These are phyloP conservation scores for Haemorhous mexicanus DNA, from an alignment of 2,113 vertebrate species.

Conservation along the genomic window DNA sequence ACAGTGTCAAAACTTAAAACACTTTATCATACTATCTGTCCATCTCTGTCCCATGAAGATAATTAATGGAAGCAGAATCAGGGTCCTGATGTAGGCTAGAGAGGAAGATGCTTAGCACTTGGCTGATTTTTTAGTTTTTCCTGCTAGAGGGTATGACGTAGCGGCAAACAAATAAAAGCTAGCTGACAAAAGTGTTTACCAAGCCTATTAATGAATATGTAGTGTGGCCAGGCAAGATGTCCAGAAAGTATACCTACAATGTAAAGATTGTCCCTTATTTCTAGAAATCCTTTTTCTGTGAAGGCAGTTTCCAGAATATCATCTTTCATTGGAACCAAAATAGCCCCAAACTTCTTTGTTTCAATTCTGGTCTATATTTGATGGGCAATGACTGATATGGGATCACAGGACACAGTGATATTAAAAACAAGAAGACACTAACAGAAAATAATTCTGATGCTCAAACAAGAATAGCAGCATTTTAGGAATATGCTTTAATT, in stretches of 20 bases:
- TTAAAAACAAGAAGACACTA: neutral
- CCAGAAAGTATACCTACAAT: neutral
- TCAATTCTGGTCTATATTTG: neutral
- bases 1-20: neutral
- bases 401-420: neutral
- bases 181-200: neutral
- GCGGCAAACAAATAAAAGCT: neutral
- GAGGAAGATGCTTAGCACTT: neutral
- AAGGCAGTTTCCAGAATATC: neutral
- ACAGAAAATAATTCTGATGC: neutral
- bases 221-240: neutral
- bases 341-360: neutral
- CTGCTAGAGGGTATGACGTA: neutral
- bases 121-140: neutral
- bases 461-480: neutral
- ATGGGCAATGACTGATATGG: neutral
- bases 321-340: neutral
- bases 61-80: neutral
- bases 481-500: neutral
- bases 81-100: neutral
- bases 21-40: neutral
- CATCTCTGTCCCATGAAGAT: neutral
- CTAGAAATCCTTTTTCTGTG: neutral
- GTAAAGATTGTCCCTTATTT: neutral
- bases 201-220: neutral